Conservation (phyloP, 2,113 vertebrate species). For the Sturnus vulgaris region DNA sequence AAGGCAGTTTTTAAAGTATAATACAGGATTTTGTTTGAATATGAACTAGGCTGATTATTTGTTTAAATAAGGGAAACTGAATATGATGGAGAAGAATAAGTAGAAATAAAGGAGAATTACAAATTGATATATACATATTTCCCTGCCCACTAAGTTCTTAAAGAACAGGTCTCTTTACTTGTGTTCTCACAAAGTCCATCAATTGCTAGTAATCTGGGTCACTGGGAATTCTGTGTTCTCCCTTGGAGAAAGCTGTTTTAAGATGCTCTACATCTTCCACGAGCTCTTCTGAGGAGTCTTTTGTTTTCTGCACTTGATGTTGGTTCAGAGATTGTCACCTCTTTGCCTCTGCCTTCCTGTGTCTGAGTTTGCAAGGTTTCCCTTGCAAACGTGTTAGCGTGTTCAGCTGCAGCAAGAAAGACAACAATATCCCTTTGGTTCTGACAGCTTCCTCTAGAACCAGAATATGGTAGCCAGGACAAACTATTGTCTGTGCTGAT, state of each 20-base stretch:
- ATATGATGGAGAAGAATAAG: neutral
- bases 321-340: neutral
- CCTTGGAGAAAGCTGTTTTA: neutral
- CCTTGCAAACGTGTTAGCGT: neutral
- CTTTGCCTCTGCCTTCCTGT: neutral
- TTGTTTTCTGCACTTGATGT: neutral
- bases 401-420: neutral
- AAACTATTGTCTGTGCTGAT: neutral
- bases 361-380: neutral
- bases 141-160: neutral
- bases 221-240: neutral
- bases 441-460: neutral
- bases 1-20: neutral
- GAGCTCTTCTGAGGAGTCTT: neutral
- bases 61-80: neutral
- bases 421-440: neutral
- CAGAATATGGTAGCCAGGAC: neutral
- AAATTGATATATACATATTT: neutral
- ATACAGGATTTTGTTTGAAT: neutral
- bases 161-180: neutral
- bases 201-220: neutral
- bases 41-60: neutral
- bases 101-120: neutral
- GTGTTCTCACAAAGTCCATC: neutral
- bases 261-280: accelerated